Base-by-base conservation (phyloP, 1,140 invertebrate species). In the Anadara kagoshimensis region DNA sequence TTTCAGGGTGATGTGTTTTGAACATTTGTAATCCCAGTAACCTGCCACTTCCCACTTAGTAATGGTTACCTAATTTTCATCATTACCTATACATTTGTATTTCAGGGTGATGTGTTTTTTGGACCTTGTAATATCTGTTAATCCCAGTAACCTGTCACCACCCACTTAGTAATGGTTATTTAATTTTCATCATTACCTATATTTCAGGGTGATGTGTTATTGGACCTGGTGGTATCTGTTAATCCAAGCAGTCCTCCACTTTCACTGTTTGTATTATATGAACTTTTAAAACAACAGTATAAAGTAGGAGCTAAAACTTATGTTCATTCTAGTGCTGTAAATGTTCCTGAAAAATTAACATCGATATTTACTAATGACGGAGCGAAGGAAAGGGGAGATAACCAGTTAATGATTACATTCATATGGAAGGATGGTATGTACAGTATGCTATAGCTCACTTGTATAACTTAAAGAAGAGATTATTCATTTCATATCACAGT, bases 381-480 rank as follows among this genome's bases (percentile, higher is more conserved):
- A 67, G 59, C 62, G 49, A 44, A 75, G 54, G 75, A 83, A 81
- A 76, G 83, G 22, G 75, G 62, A n/a, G 74, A 86, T 43, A 84
- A 85, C 44, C 80, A 90, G 77, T 76, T 94, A 26, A 91, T 92
- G 73, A 69, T 95, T 8, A 92, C 91, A 75, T 83, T 95, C 72
- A 94, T 96, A 84, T 95, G 94, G 93, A 95, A 94, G 91, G 88
- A 93, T 88, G 92, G 94, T 95, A 91, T 76, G 62, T 70, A n/a
- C 7, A 7, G 2, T 36, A 36, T 36, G 29, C 29, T 36, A 36
- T 36, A 36, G 7, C 7, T 36, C 29, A 36, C 29, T 36, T 36
- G 29, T 36, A 36, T 7, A 36, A 36, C 2, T n/a, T n/a, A n/a
- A n/a, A n/a, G n/a, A 36, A 36, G 29, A 36, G 2, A 7, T 36